These are phyloP conservation scores for Ophion ventricosus DNA, from an alignment of 2,888 invertebrate species.

Conservation along the genomic window DNA sequence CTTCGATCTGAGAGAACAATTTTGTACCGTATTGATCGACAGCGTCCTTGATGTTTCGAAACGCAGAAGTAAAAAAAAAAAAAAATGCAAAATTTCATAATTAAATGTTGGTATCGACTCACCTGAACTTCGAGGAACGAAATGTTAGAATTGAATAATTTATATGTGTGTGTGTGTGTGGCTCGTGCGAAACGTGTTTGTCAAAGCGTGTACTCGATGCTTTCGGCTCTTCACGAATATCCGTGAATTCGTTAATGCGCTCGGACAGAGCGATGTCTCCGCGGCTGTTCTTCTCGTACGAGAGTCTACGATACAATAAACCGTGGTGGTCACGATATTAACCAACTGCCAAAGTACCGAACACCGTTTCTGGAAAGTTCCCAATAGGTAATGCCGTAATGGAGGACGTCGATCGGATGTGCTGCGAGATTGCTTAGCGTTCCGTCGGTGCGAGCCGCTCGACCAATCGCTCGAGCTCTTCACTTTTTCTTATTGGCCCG, in stretches of 20 bases:
- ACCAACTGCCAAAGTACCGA: slow-evolving; percentile 41
- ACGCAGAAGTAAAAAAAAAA: too few species aligned
- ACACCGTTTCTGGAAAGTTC: slow-evolving; percentile 79
- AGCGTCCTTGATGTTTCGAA: slow-evolving; percentile 9
- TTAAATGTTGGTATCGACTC: slow-evolving; percentile 40
- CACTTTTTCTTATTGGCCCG: slow-evolving; percentile 29
- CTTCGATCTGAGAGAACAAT: neutral
- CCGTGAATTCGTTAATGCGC: slow-evolving; percentile 33
- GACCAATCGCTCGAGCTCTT: slow-evolving; percentile 45
- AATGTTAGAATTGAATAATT: neutral
- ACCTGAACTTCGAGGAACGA: slow-evolving; percentile 38
- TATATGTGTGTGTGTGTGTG: slow-evolving; percentile 2
- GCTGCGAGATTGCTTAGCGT: slow-evolving; percentile 56
- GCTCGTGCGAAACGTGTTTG: slow-evolving; percentile 34
- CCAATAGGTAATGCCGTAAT: slow-evolving; percentile 72
- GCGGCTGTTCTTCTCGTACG: slow-evolving; percentile 19
- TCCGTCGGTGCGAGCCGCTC: slow-evolving; percentile 41
- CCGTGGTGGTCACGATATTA: slow-evolving; percentile 9
- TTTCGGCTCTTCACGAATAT: slow-evolving; percentile 20
- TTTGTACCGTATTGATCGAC: slow-evolving; percentile 40
- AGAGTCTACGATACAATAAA: slow-evolving; percentile 39
- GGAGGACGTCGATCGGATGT: slow-evolving; percentile 71
- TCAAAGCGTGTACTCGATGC: slow-evolving; percentile 27
- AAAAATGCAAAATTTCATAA: slow-evolving; percentile 5
- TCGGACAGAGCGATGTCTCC: slow-evolving; percentile 10